Percentiles rank a stretch among this genome's conserved stretches.
These are phyloP conservation scores for Stomatorhinus ivindoensis DNA, from an alignment of 2,113 vertebrate genomes.

Conservation along the genomic window DNA sequence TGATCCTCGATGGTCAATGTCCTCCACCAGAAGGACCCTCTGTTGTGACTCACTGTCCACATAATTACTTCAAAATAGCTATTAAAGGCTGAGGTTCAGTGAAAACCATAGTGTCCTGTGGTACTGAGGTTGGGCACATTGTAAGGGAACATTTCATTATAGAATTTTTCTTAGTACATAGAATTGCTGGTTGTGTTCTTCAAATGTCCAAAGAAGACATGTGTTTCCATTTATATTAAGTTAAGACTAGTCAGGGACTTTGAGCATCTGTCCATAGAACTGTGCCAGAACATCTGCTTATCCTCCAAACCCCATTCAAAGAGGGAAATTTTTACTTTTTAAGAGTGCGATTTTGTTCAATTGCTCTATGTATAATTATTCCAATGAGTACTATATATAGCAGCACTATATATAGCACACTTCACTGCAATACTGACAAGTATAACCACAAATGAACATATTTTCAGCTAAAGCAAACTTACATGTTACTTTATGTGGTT, in stretches of 20 bases:
- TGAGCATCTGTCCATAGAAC: neutral
- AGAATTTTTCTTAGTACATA: neutral
- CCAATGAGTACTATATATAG: neutral
- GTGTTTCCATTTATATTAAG: slow-evolving; percentile 3
- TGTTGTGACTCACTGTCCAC: neutral
- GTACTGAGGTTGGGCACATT: neutral
- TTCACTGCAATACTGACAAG: neutral
- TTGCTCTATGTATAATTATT: neutral
- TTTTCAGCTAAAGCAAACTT: neutral
- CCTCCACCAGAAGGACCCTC: neutral
- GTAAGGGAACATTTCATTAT: neutral
- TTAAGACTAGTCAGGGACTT: neutral
- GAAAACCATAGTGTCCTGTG: neutral
- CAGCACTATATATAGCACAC: neutral
- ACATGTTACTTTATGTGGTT: neutral
- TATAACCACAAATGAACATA: neutral
- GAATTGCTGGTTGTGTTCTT: neutral
- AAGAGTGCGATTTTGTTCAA: neutral
- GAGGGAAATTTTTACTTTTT: neutral
- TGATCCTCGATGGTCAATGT: neutral
- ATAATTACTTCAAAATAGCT: neutral
- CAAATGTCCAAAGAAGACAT: neutral
- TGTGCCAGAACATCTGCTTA: slow-evolving; percentile 2
- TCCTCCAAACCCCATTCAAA: neutral
- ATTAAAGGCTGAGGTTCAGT: neutral